Evolutionary conservation across 2,888 invertebrate genomes (phyloP).

Genomic region (Xylota sylvarum): DNA sequence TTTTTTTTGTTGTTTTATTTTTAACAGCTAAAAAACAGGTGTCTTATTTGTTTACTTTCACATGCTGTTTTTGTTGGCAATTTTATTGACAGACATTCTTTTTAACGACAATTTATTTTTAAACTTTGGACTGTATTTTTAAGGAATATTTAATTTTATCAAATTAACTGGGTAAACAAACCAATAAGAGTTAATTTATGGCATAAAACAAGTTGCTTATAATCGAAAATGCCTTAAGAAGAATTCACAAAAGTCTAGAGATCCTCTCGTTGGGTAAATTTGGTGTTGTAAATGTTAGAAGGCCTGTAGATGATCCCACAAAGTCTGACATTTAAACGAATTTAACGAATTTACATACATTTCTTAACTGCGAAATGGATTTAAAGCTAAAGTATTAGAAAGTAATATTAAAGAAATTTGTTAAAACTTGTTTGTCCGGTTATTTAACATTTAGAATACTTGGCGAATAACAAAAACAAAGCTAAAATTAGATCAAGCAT

Average conservation of each 20-base stretch:
- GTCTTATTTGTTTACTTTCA: conserved; percentile 35
- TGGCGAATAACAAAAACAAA: neutral
- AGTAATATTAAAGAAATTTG: neutral
- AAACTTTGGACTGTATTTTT: neutral
- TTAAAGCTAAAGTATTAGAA: neutral
- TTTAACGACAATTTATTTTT: conserved; percentile 11
- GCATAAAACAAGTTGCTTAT: neutral
- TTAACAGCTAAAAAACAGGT: conserved; percentile 39
- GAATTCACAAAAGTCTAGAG: neutral
- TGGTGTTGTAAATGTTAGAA: neutral
- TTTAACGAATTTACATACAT: neutral
- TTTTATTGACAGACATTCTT: conserved; percentile 4
- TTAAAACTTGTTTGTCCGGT: neutral
- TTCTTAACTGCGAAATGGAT: neutral
- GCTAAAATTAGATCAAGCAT: neutral
- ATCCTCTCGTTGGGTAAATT: conserved; percentile 2
- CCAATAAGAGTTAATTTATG: conserved; percentile 10
- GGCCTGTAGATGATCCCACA: neutral
- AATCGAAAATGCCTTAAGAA: neutral
- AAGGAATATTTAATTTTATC: neutral
- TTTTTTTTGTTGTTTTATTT: conserved; percentile 4
- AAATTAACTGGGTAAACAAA: conserved; percentile 14
- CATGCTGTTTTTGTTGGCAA: neutral
- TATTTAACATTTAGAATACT: neutral
- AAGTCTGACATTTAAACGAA: neutral